Evolutionary conservation across 2,797 vertebrate genomes (phyloP).

Genomic region (Coilia nasus): DNA sequence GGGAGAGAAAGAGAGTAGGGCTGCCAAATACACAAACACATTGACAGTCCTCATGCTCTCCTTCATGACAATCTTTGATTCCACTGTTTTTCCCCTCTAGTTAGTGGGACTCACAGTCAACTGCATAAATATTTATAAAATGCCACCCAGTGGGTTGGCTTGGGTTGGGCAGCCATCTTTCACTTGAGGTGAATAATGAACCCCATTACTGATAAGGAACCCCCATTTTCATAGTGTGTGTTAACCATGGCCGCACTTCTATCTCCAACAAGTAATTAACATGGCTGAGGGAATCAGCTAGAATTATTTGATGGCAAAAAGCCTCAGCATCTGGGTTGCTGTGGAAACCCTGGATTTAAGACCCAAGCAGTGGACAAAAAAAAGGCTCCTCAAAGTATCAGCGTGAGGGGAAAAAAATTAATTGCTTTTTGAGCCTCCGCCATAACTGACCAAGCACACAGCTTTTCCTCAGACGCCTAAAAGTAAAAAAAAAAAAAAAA

Average conservation of each 20-base stretch:
- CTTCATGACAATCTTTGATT: conserved; percentile 62
- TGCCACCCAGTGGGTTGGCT: conserved; percentile 45
- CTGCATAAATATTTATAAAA: conserved; percentile 63
- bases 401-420: conserved; percentile 53
- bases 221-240: conserved; percentile 33
- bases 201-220: conserved; percentile 56
- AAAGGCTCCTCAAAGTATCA: conserved; percentile 59
- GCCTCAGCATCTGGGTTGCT: conserved; percentile 62
- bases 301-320: conserved; percentile 57
- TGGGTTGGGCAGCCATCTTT: conserved; percentile 42
- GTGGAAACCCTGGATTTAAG: conserved; percentile 69
- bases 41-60: conserved; percentile 63
- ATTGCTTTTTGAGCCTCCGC: conserved; percentile 68
- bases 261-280: conserved; percentile 69
- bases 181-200: conserved; percentile 62
- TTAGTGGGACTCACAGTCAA: conserved; percentile 46
- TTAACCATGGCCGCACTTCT: conserved; percentile 56
- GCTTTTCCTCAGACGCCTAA: conserved; percentile 52
- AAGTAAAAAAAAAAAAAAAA: conserved; percentile 55
- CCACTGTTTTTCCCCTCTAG: conserved; percentile 53
- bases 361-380: conserved; percentile 54
- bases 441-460: conserved; percentile 64
- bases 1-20: not conserved
- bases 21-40: conserved; percentile 28
- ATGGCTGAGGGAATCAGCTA: conserved; percentile 54